A percentile compares a stretch with the other conserved stretches of the same genome.
Conservation (phyloP, 2,797 vertebrate genomes). For the Brachyrhaphis roseni region DNA sequence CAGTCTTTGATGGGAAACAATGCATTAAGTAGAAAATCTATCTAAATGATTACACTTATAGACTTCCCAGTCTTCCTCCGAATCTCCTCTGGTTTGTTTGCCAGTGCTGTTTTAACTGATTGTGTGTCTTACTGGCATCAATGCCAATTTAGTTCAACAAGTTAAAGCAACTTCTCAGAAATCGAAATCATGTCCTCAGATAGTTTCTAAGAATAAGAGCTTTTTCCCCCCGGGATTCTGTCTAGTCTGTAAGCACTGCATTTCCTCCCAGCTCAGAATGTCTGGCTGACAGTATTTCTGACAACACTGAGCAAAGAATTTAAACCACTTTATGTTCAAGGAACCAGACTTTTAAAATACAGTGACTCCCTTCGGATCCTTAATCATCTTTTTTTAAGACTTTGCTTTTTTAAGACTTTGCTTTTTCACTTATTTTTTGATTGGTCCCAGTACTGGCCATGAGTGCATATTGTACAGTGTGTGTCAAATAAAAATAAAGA, state of each 20-base stretch:
- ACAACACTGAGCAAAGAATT: not conserved
- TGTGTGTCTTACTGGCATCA: not conserved
- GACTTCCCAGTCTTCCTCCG: not conserved
- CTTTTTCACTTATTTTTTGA: not conserved
- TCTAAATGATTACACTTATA: not conserved
- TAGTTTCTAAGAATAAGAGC: not conserved
- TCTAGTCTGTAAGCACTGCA: not conserved
- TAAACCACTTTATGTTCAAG: not conserved
- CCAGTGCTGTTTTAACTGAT: not conserved
- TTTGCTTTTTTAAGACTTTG: too few relatives aligned
- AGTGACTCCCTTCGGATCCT: not conserved
- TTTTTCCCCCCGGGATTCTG: not conserved
- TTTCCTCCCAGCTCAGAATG: not conserved
- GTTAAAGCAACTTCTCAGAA: not conserved
- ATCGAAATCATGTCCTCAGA: conserved; percentile 3
- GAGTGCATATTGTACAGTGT: not conserved
- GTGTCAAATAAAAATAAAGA: not conserved
- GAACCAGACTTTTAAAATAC: not conserved
- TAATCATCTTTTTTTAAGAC: not conserved
- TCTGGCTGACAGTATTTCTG: not conserved
- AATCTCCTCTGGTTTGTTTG: conserved; percentile 1
- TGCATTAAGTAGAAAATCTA: not conserved
- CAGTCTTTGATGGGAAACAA: not conserved
- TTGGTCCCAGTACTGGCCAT: not conserved
- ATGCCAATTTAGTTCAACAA: conserved; percentile 17